Base-by-base conservation (phyloP, 1,140 invertebrate species). In the Drosophila gunungcola region DNA sequence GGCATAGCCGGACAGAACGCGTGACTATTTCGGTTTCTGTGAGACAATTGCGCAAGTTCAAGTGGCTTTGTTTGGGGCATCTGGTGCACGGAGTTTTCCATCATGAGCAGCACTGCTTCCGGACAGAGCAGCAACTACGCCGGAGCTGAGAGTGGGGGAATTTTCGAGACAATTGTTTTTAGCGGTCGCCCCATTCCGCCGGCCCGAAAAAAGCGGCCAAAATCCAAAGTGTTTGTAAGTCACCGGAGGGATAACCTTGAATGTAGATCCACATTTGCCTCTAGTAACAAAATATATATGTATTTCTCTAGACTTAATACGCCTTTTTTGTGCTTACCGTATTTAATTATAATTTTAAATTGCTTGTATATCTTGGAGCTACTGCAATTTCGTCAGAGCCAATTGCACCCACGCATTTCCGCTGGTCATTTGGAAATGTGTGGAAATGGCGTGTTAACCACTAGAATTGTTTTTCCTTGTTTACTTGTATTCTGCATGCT, bases 151-250 rank as follows among this genome's bases (percentile, higher is more conserved):
- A 80, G 70, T 48, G 63, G 77, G 45, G 65, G 67, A n/a, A 90
- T 89, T 43, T 89, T 89, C 43, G 84, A 89, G 65, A 53, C 77
- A 38, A 90, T 89, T 57, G 21, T 80, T 12, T 89, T 89, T 55
- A 52, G 68, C 53, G 78, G 78, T 49, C 80, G 73, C 39, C 91
- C 91, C 0, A 74, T 90, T 32, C 78, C 90, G n/a, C 91, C 91
- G 58, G 78, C 53, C 25, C 75, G 91, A 41, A 90, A 77, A 49
- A 91, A 88, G 49, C 73, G 91, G 5, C 91, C 91, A 36, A 92
- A 92, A 80, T 91, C 91, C 5, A 74, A 80, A 74, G 9, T 92
- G 11, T 79, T 91, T 73, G 86, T 90, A 73, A 88, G 88, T 89
- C 62, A 89, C 16, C 13, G 25, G 21, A 13, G 38, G 7, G 46